These are phyloP conservation scores for Machaerirhynchus nigripectus DNA, from an alignment of 2,113 vertebrate genomes.

Conservation along the genomic window DNA sequence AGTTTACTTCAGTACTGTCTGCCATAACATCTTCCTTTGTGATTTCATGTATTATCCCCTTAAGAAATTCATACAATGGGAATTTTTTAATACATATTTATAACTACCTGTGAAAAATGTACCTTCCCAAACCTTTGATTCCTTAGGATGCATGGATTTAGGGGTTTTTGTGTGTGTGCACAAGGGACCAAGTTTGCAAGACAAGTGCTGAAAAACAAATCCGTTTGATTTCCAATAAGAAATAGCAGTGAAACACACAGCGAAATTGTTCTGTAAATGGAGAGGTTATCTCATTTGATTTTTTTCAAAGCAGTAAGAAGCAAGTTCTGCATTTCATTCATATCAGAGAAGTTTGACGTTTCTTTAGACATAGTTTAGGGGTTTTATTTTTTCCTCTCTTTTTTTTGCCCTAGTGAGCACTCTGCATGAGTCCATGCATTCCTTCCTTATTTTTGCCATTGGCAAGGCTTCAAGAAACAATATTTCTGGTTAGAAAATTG, in stretches of 20 bases:
- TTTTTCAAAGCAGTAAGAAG: neutral
- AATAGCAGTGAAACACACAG: neutral
- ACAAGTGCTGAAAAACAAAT: neutral
- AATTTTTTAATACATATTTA: neutral
- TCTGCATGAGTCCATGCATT: neutral
- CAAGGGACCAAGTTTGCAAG: neutral
- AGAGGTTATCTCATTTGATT: neutral
- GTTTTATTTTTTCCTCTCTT: fast-evolving
- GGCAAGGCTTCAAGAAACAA: slow-evolving; percentile 18
- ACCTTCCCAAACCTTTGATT: neutral
- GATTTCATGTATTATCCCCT: neutral
- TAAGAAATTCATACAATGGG: neutral
- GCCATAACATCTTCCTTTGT: neutral
- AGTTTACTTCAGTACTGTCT: neutral
- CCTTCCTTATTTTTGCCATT: slow-evolving; percentile 14
- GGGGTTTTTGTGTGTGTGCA: neutral
- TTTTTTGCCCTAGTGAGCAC: neutral
- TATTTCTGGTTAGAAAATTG: neutral
- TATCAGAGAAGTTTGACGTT: slow-evolving; percentile 14
- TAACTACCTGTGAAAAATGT: neutral
- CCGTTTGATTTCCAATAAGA: neutral
- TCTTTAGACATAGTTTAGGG: neutral
- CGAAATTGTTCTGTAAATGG: neutral
- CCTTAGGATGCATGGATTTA: neutral
- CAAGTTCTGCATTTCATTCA: neutral